These are phyloP conservation scores for Umimayanthus kanabou DNA, from an alignment of 92 coral and sea anemone species.

Conservation along the genomic window DNA sequence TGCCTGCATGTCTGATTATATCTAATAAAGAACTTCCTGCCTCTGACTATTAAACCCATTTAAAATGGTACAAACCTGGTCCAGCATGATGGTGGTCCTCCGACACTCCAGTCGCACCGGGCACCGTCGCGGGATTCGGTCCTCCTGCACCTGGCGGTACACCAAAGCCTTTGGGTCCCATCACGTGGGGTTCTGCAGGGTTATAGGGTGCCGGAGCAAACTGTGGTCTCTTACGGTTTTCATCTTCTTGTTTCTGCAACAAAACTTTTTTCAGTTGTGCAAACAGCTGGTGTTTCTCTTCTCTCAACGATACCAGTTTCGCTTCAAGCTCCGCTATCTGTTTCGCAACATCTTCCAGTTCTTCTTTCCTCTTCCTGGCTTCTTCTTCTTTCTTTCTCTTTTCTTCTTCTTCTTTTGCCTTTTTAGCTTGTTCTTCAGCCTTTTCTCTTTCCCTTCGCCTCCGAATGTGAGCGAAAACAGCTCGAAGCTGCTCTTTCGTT, in stretches of 20 bases:
- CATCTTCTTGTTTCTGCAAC: slow-evolving; percentile 29
- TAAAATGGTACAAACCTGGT: slow-evolving; percentile 7
- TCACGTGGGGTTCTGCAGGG: slow-evolving; percentile 13
- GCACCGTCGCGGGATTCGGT: background rate
- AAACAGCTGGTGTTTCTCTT: slow-evolving; percentile 89
- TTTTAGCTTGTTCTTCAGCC: slow-evolving; percentile 71
- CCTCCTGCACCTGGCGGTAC: background rate
- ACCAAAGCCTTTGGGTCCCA: slow-evolving; percentile 28
- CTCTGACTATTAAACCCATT: background rate
- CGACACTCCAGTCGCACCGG: slow-evolving; percentile 4
- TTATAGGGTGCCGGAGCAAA: slow-evolving; percentile 4
- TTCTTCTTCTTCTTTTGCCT: slow-evolving; percentile 78
- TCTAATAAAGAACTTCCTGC: no score
- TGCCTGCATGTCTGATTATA: no score
- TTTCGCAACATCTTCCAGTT: slow-evolving; percentile 75
- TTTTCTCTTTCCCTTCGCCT: slow-evolving; percentile 75
- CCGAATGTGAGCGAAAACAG: slow-evolving; percentile 79
- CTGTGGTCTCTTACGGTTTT: slow-evolving; percentile 40
- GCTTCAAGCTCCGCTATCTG: slow-evolving; percentile 72
- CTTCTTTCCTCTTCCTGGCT: slow-evolving; percentile 75
- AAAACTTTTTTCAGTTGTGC: slow-evolving; percentile 81
- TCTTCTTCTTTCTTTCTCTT: slow-evolving; percentile 69
- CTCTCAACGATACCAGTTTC: slow-evolving; percentile 66
- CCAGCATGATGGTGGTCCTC: background rate
- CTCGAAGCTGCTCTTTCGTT: slow-evolving; percentile 73